phyloP scores from a whole-genome alignment of 2,888 invertebrate genomes.

The Dolichomitus sp. region DNA sequence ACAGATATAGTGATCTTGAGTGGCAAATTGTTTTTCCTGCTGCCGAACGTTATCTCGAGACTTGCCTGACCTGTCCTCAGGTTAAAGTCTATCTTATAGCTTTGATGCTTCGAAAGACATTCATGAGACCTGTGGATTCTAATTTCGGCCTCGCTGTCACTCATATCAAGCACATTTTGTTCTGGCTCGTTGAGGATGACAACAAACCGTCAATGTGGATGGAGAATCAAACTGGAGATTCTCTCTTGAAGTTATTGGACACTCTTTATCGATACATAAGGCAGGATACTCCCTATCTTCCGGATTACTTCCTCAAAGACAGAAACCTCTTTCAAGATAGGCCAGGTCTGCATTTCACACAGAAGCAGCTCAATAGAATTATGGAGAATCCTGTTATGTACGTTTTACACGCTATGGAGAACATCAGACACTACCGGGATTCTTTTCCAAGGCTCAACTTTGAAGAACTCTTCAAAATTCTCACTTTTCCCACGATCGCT shows the following conservation, averaged over 20 bases:
- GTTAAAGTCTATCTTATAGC: conserved; percentile 91
- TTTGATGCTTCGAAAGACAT: conserved; percentile 91
- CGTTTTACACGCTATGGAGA: conserved; percentile 90
- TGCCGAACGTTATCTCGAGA: conserved; percentile 92
- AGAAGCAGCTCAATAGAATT: conserved; percentile 90
- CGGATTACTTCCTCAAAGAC: conserved; percentile 91
- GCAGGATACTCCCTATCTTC: conserved; percentile 87
- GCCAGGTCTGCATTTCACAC: conserved; percentile 89
- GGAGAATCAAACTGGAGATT: conserved; percentile 91
- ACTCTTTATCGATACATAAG: conserved; percentile 89
- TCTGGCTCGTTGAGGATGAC: conserved; percentile 92
- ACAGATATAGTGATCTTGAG: conserved; percentile 90
- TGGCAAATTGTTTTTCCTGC: conserved; percentile 94
- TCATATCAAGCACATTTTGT: conserved; percentile 91
- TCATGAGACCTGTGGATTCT: conserved; percentile 90
- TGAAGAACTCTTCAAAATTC: conserved; percentile 88
- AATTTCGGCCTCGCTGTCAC: conserved; percentile 90
- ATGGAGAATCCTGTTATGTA: conserved; percentile 91
- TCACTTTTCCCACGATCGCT: conserved; percentile 87
- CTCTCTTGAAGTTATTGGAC: conserved; percentile 89
- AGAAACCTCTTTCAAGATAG: conserved; percentile 92
- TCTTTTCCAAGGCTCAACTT: conserved; percentile 90
- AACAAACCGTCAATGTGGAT: conserved; percentile 91
- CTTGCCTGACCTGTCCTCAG: conserved; percentile 91
- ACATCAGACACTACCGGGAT: conserved; percentile 89